These are phyloP conservation scores for Bambusicola thoracicus DNA, from an alignment of 2,113 vertebrate species.

Conservation along the genomic window DNA sequence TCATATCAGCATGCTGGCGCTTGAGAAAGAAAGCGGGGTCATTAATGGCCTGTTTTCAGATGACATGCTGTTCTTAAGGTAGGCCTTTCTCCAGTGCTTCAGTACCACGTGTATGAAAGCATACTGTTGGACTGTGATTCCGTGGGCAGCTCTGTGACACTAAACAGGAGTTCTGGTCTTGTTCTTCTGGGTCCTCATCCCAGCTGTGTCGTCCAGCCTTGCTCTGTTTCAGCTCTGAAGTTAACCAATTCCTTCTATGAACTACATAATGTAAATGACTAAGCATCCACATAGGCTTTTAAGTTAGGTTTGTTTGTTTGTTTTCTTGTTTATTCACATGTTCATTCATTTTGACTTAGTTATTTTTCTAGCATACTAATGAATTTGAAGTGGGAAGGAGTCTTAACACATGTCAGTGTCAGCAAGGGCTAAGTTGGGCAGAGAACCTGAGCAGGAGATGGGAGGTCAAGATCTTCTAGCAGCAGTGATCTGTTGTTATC, in stretches of 20 bases:
- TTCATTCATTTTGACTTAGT: background rate
- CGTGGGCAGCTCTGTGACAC: background rate
- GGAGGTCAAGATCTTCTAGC: background rate
- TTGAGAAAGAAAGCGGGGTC: conserved; percentile 97
- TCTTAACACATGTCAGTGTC: background rate
- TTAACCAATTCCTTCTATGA: background rate
- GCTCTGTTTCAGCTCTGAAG: background rate
- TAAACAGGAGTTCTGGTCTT: background rate
- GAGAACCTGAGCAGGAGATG: background rate
- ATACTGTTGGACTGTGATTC: background rate
- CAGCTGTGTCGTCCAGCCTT: background rate
- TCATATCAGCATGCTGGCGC: conserved; percentile 97
- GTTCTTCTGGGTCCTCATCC: background rate
- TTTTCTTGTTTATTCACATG: background rate
- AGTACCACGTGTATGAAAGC: background rate
- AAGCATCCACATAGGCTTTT: background rate
- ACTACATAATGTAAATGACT: background rate
- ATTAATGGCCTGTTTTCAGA: conserved; percentile 98
- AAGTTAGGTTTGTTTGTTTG: background rate
- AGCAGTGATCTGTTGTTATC: background rate
- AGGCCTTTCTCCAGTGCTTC: background rate
- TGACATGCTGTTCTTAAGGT: conserved; percentile 99
- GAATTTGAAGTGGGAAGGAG: background rate
- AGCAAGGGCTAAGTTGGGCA: background rate
- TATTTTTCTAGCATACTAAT: background rate